Evolutionary conservation across 2,888 invertebrate genomes (phyloP).

Genomic region (Drosophila algonquin): DNA sequence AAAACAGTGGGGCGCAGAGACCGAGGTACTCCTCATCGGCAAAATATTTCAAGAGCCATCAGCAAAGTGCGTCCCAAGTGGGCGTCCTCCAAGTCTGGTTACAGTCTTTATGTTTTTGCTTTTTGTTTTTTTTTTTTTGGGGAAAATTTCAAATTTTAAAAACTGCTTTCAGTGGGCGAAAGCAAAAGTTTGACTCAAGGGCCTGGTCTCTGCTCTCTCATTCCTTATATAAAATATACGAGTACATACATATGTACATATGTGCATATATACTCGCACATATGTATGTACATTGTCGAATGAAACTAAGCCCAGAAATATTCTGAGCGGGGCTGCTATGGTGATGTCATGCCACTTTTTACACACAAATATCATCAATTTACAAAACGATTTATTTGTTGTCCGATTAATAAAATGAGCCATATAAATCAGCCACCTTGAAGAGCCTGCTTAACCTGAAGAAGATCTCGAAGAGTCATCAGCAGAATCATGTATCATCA

Average conservation of each 20-base stretch:
- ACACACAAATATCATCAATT: conserved; percentile 38
- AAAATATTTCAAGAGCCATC: conserved; percentile 39
- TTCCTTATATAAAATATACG: conserved; percentile 14
- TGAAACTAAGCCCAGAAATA: conserved; percentile 22
- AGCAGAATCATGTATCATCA: conserved; percentile 2
- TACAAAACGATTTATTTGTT: conserved; percentile 42
- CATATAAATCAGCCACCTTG: conserved; percentile 40
- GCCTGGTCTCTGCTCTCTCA: conserved; percentile 1
- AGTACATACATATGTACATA: too few species aligned
- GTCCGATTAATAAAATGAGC: conserved; percentile 48
- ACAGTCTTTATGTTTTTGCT: conserved; percentile 4
- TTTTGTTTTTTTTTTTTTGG: conserved; percentile 22
- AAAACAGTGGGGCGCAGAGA: conserved; percentile 15
- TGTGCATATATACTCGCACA: too few species aligned
- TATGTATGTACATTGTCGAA: too few species aligned
- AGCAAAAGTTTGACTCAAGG: conserved; percentile 15
- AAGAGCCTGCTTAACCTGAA: conserved; percentile 28
- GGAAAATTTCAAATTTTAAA: conserved; percentile 27
- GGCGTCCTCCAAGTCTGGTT: conserved; percentile 26
- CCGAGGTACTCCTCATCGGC: conserved; percentile 1
- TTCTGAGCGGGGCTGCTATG: neutral
- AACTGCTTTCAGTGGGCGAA: conserved; percentile 27
- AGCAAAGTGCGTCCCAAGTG: conserved; percentile 26
- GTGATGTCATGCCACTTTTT: conserved; percentile 30
- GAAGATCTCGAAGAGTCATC: conserved; percentile 25